Base-by-base conservation (phyloP, 2,888 invertebrate species). In the Erebia palarica region DNA sequence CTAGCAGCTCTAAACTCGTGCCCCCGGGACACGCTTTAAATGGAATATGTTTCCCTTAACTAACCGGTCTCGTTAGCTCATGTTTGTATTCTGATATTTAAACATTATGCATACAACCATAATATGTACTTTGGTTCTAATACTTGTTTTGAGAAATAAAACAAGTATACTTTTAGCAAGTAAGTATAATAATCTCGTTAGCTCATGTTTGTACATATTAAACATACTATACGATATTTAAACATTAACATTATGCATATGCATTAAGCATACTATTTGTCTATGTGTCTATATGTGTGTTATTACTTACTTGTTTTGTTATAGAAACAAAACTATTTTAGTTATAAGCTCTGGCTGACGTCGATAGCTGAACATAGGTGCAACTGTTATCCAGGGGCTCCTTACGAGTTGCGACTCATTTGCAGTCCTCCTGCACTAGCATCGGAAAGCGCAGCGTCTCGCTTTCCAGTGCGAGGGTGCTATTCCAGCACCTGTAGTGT, bases 51-150 rank as follows among this genome's bases (percentile, higher is more conserved):
- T 55, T 42, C 55, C 55, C 55, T 55, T 55, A 65, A 65, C 49
- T 47, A 63, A 18, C 63, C 47, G 63, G 21, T 63, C 47, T 78
- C 57, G 57, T 58, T 27, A 27, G 57, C 57, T 58, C 57, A 27
- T 58, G 57, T 58, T 58, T 58, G 57, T 58, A 27, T 58, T 27
- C 57, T 58, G 57, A 27, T 58, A 58, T 27, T 58, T 58, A 58
- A 58, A 58, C 57, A 18, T 11, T 55, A 18, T 53, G 14, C 53
- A 8, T 16, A 53, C 2, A 16, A 53, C 7, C 2, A n/a, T 8
- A n/a, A 7, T 13, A 53, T n/a, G 16, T n/a, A 53, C n/a, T 0
- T 8, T 14, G 13, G 51, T n/a, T 1, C n/a, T 51, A 14, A 7
- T 51, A 13, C 3, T 51, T 51, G 13, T 7, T 51, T 51, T n/a